Base-by-base conservation (phyloP, 2,888 invertebrate species). In the Venusia cambrica region DNA sequence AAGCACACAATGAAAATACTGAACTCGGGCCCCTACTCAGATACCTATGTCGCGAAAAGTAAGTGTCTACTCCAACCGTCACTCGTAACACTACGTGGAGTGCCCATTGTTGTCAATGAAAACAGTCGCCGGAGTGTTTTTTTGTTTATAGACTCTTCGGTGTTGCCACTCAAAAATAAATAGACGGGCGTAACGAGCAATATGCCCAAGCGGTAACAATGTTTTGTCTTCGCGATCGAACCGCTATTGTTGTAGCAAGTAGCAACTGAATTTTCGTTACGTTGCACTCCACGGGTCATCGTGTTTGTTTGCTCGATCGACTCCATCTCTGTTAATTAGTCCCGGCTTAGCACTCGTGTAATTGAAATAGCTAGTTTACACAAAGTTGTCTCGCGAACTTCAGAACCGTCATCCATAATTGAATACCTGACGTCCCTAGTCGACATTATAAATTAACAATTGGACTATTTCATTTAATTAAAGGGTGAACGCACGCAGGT, bases 1-100 rank as follows among this genome's bases (percentile, higher is more conserved):
- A 89, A 89, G 89, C 87, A 89, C 76, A 89, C 89, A 89, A 88
- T 88, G 89, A 88, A 89, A 88, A 89, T 88, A 88, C 85, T 80
- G 84, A 64, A 71, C 74, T 12, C 22, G 25, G 57, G 61, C 72
- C 79, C 77, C 76, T 75, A 73, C 73, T 78, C 65, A 56, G 78
- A 77, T 78, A 76, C 79, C 79, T 78, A 74, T 77, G 80, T 85
- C 84, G 83, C 85, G 80, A 81, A 84, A 83, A 85, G 77, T 84
- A 72, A 83, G 84, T 73, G 76, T 73, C 39, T 72, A 68, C 81
- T 83, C 65, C 62, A 72, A 63, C 55, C 62, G 66, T 68, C 71
- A 65, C 79, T 78, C 77, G 78, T 85, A 88, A 81, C 85, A 76
- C 73, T 75, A 61, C 57, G 64, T 55, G 48, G 62, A 66, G 71